Base-by-base conservation (phyloP, 1,140 invertebrate species). In the Drosophila busckii region DNA sequence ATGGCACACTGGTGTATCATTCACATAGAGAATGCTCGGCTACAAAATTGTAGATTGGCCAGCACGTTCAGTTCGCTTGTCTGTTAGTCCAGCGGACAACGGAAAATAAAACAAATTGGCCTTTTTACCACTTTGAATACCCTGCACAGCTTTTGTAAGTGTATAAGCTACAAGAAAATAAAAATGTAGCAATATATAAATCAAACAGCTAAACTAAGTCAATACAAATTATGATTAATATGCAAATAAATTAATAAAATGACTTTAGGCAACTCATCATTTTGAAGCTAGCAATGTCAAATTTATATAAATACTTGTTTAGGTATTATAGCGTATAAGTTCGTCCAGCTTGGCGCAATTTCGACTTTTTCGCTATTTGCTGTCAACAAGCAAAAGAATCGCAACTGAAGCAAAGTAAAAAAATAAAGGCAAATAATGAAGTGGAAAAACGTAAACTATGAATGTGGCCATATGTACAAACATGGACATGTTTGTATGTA, bases 361-460 rank as follows among this genome's bases (percentile, higher is more conserved):
- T 42, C 63, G 53, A 66, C 59, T 67, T 67, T 58, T 66, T 38
- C 62, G 35, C 22, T 25, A 31, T 26, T 64, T 48, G 25, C 50
- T 58, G 35, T 23, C 25, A 32, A 34, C n/a, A 38, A 54, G 20
- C 45, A 41, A 1, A 32, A 26, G 5, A 35, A 32, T n/a, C 16
- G 29, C 20, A 4, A 56, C 35, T 20, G 13, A 49, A 31, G n/a
- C 9, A 19, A 19, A 26, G 10, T 45, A 38, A 28, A 26, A 31
- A 16, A 17, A 41, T 8, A 17, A 10, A 34, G 38, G 13, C 16
- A 67, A 63, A 80, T 82, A 80, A 80, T 80, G 75, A 80, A 80
- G 75, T 80, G 73, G 73, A 71, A 80, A 73, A 80, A 82, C 62
- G 75, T 82, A 82, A 80, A 80, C 73, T 80, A 75, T 67, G 59